A percentile compares a stretch with the other conserved stretches of the same genome.
These are phyloP conservation scores for Chelon auratus DNA, from an alignment of 2,797 vertebrate genomes.

Conservation along the genomic window DNA sequence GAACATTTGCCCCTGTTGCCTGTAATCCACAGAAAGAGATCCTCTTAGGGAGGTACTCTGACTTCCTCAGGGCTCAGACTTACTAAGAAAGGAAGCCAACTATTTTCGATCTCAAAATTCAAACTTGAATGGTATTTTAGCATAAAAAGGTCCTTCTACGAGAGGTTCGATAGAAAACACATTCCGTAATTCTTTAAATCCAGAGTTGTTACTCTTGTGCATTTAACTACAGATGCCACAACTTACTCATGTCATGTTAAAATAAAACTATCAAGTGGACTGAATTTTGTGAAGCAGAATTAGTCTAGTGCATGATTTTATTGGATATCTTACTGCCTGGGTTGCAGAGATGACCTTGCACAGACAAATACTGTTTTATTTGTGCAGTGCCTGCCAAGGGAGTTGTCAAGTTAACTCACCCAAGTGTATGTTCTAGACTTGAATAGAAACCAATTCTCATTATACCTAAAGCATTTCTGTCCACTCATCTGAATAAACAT, in stretches of 20 bases:
- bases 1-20: slow-evolving; percentile 56
- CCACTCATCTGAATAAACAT: slow-evolving; percentile 61
- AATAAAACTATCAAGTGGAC: slow-evolving; percentile 19
- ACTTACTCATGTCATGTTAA: slow-evolving; percentile 18
- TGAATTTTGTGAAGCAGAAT: slow-evolving; percentile 36
- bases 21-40: slow-evolving; percentile 72
- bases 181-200: slow-evolving; percentile 61
- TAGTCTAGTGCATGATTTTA: slow-evolving; percentile 37
- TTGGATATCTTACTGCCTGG: slow-evolving; percentile 26
- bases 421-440: slow-evolving; percentile 53
- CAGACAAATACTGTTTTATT: slow-evolving; percentile 22
- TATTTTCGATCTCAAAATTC: slow-evolving; percentile 24
- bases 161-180: slow-evolving; percentile 45
- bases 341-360: slow-evolving; percentile 20
- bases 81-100: slow-evolving; percentile 58
- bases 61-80: slow-evolving; percentile 67
- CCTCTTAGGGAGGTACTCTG: slow-evolving; percentile 65
- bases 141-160: slow-evolving; percentile 29
- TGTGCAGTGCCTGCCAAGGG: slow-evolving; percentile 32
- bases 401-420: slow-evolving; percentile 54
- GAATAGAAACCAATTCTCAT: slow-evolving; percentile 34
- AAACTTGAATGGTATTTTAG: slow-evolving; percentile 46
- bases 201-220: slow-evolving; percentile 35
- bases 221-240: slow-evolving; percentile 26
- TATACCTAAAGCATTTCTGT: slow-evolving; percentile 18